These are phyloP conservation scores for Spodoptera frugiperda DNA, from an alignment of 1,140 invertebrate genomes.

Conservation along the genomic window DNA sequence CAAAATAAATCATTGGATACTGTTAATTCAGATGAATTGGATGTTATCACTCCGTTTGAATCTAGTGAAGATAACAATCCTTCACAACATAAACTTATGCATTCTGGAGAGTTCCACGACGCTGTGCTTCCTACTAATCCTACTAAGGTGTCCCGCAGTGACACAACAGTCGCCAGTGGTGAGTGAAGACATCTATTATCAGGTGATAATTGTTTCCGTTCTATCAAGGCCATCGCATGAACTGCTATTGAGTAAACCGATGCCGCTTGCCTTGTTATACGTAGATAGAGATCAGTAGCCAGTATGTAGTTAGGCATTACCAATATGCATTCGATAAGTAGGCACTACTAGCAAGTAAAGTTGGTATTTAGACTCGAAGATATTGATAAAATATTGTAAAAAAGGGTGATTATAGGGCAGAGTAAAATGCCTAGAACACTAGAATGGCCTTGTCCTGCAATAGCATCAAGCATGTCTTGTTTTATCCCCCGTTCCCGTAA, in stretches of 20 bases:
- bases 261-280: slow-evolving; percentile 46
- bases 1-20: slow-evolving; percentile 43
- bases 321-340: background rate
- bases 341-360: too few species aligned
- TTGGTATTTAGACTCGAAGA: too few species aligned
- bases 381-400: too few species aligned
- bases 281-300: slow-evolving; percentile 38
- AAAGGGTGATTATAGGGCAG: too few species aligned
- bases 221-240: slow-evolving; percentile 81
- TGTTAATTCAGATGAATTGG: slow-evolving; percentile 71
- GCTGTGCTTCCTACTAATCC: slow-evolving; percentile 76
- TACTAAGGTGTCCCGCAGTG: slow-evolving; percentile 75
- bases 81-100: slow-evolving; percentile 62
- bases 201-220: slow-evolving; percentile 84
- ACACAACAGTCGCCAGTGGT: slow-evolving; percentile 81
- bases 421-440: too few species aligned
- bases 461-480: too few species aligned
- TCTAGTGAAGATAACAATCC: slow-evolving; percentile 46
- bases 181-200: slow-evolving; percentile 85
- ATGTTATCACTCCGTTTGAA: slow-evolving; percentile 72
- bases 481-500: too few species aligned
- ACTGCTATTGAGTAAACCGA: slow-evolving; percentile 59
- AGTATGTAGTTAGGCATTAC: slow-evolving; percentile 18
- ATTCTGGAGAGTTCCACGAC: slow-evolving; percentile 81
- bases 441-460: too few species aligned